A percentile compares a stretch with the other conserved stretches of the same genome.
Conservation (phyloP, 2,888 invertebrate species). For the Lumbricus terrestris region DNA sequence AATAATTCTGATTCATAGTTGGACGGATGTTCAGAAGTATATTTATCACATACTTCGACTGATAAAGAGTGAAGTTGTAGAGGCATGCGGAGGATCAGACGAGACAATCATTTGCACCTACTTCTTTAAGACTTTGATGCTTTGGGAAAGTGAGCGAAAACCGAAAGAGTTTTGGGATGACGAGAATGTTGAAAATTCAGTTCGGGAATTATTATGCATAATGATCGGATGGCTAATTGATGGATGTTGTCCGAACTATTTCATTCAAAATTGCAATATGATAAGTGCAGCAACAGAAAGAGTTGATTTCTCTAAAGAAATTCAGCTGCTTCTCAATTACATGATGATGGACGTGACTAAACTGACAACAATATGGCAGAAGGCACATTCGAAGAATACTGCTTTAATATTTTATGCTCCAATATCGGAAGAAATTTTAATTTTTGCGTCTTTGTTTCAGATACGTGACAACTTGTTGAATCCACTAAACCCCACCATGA, state of each 20-base stretch:
- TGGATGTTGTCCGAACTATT: conserved; percentile 14
- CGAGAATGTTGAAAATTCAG: background rate
- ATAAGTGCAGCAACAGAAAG: background rate
- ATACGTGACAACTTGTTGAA: background rate
- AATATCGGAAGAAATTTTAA: background rate
- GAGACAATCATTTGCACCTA: conserved; percentile 11
- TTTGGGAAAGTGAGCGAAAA: conserved; percentile 13
- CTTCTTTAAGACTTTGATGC: conserved; percentile 22
- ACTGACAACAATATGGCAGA: background rate
- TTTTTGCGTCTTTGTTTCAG: background rate
- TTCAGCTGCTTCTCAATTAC: background rate
- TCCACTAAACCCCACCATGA: background rate
- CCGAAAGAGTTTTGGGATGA: conserved; percentile 18
- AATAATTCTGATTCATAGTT: conserved; percentile 5
- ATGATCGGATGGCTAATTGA: conserved; percentile 15
- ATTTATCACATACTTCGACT: conserved; percentile 4
- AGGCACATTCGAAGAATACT: background rate
- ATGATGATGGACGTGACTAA: background rate
- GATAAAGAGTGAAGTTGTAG: background rate
- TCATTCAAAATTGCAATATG: conserved; percentile 16
- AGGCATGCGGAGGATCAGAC: background rate
- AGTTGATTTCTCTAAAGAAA: background rate
- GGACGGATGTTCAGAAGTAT: background rate
- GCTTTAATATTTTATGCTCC: background rate
- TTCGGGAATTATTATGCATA: background rate